Conservation (phyloP, 92 coral and sea anemone genomes). For the Paramuricea clavata region DNA sequence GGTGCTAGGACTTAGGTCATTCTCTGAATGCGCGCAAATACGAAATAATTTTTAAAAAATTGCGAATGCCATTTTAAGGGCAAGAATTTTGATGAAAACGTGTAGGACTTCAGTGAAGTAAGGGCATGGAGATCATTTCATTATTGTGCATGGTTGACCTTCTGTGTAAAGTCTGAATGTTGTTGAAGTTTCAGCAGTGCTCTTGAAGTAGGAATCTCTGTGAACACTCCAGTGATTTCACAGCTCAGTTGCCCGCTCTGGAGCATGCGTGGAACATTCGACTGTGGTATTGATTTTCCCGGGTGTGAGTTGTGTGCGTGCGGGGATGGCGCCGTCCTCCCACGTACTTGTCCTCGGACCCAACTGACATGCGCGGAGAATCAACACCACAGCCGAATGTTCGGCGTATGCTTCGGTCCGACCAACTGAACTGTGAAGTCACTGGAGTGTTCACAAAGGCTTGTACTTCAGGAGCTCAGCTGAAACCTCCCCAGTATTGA, state of each 20-base stretch:
- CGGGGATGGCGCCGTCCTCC: background rate
- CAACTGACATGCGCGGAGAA: background rate
- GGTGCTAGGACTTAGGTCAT: background rate
- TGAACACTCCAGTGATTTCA: background rate
- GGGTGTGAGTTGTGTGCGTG: constrained; percentile 2
- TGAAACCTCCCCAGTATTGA: background rate
- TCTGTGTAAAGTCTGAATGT: background rate
- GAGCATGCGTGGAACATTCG: background rate
- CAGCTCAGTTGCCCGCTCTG: background rate
- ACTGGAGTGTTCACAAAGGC: background rate
- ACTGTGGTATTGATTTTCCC: background rate
- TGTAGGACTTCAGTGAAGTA: background rate
- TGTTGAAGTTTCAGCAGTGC: background rate
- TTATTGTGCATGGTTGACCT: background rate
- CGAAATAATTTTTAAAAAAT: background rate
- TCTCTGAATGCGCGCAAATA: background rate
- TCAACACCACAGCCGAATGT: background rate
- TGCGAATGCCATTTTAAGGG: background rate
- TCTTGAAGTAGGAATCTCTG: background rate
- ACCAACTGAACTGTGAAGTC: background rate
- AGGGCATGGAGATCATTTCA: background rate
- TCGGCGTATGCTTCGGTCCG: background rate
- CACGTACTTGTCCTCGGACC: background rate
- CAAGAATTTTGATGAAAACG: background rate
- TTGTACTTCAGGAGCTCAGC: background rate